Base-by-base conservation (phyloP, 2,888 invertebrate genomes). In the Cheilosia grossa region DNA sequence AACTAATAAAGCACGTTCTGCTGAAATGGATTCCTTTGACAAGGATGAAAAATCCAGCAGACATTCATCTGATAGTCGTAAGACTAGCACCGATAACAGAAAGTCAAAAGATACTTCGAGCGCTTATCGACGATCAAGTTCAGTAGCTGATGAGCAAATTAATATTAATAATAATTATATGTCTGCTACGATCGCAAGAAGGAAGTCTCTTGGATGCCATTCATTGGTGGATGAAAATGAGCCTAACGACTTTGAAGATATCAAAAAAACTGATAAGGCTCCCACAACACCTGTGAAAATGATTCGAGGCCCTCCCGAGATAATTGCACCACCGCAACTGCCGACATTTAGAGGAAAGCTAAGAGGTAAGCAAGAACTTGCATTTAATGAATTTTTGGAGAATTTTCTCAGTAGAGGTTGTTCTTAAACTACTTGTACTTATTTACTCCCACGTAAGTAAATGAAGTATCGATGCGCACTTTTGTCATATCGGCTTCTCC, bases 271-370 rank as follows among this genome's bases (percentile, higher is more conserved):
- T 19, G 49, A 61, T 15, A 27, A 10, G 7, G 27, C 37, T 9
- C 47, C 19, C 10, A 9, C 37, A 2, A 44, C 42, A 44, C 24
- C 5, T 19, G 10, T n/a, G 19, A 40, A 63, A 37, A 24, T 10
- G 4, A 61, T 49, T 27, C 78, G 88, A 9, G 88, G 87, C n/a
- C 86, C 67, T 30, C 90, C 89, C 1, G 75, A 66, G 5, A 80
- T 91, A 9, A 91, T 91, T 61, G 80, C 87, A 6, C 88, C 91
- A 2, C 91, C 91, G 7, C 73, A 82, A 51, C 61, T 91, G 49
- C 90, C 90, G 0, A 87, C 69, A n/a, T 73, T 81, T 15, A 89
- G 88, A n/a, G 91, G 90, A 15, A 91, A 90, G 61, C 59, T 88
- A 13, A 88, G 91, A 78, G 91, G 90, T 87, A 82, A 78, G 19